Percentiles rank a stretch among this genome's conserved stretches.
These are phyloP conservation scores for Chironomus riparius DNA, from an alignment of 2,888 invertebrate genomes.

Conservation along the genomic window DNA sequence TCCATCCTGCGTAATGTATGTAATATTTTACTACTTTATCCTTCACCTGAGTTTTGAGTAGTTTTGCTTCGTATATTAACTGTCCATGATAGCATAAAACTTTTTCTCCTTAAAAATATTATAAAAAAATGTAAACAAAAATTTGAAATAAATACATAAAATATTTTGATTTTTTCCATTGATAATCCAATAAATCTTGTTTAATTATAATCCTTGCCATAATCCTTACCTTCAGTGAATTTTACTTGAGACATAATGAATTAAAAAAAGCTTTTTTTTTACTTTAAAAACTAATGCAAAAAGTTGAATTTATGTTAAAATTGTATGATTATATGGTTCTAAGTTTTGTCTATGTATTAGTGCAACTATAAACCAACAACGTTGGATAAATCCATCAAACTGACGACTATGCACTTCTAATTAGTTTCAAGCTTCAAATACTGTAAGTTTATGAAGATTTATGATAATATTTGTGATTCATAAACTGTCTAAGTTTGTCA, in stretches of 20 bases:
- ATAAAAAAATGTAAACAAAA: constrained; percentile 20
- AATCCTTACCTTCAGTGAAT: not conserved
- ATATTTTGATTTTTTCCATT: too few relatives aligned
- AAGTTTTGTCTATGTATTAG: too few relatives aligned
- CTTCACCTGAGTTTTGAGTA: constrained; percentile 73
- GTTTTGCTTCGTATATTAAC: constrained; percentile 93
- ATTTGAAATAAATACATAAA: not conserved
- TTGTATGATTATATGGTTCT: not conserved
- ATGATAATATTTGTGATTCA: too few relatives aligned
- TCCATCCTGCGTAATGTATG: constrained; percentile 97
- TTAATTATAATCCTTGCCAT: too few relatives aligned
- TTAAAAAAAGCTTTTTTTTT: not conserved
- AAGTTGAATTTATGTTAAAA: not conserved
- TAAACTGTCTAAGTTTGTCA: too few relatives aligned
- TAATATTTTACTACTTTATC: constrained; percentile 84
- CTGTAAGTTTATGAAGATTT: too few relatives aligned
- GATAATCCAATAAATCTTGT: too few relatives aligned
- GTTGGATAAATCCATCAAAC: not conserved
- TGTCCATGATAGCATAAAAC: constrained; percentile 95
- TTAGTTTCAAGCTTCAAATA: too few relatives aligned
- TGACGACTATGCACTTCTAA: too few relatives aligned
- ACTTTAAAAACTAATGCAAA: not conserved
- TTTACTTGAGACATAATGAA: not conserved
- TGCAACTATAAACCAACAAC: not conserved
- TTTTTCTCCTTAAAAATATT: constrained; percentile 60